These are phyloP conservation scores for Ursus arctos DNA, from an alignment of 2,113 vertebrate genomes.

Conservation along the genomic window DNA sequence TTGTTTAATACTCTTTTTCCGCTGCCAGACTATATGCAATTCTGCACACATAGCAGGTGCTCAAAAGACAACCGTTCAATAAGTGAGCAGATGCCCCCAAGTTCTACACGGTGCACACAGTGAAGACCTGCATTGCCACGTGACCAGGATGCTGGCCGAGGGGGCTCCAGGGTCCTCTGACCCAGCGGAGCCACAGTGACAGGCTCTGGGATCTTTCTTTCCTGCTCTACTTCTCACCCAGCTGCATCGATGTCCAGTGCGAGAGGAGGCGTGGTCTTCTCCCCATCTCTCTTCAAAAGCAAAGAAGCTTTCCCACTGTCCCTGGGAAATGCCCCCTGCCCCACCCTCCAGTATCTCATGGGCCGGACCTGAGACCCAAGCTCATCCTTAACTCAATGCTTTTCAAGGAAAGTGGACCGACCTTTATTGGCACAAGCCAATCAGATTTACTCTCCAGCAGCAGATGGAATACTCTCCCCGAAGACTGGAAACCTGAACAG, in stretches of 20 bases:
- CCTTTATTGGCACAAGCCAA: background rate
- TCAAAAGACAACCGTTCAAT: background rate
- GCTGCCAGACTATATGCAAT: background rate
- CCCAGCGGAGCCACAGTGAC: background rate
- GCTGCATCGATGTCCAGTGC: accelerated
- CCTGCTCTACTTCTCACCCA: background rate
- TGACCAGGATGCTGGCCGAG: too few species aligned
- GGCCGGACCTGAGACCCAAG: background rate
- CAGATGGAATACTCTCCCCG: background rate
- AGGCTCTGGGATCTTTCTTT: accelerated
- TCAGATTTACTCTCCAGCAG: background rate
- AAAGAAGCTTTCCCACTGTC: background rate
- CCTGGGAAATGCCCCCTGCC: background rate
- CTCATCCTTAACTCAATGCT: background rate
- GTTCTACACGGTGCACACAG: too few species aligned
- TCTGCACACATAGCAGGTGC: background rate
- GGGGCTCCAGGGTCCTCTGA: accelerated
- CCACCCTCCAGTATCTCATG: background rate
- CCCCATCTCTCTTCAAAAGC: background rate
- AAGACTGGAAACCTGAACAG: background rate
- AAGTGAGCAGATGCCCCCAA: background rate
- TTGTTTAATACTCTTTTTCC: background rate
- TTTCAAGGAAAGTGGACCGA: background rate
- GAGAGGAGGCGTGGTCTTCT: background rate
- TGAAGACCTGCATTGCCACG: accelerated